Conservation (phyloP, 2,888 invertebrate genomes). For the Ryuthela nishihirai region DNA sequence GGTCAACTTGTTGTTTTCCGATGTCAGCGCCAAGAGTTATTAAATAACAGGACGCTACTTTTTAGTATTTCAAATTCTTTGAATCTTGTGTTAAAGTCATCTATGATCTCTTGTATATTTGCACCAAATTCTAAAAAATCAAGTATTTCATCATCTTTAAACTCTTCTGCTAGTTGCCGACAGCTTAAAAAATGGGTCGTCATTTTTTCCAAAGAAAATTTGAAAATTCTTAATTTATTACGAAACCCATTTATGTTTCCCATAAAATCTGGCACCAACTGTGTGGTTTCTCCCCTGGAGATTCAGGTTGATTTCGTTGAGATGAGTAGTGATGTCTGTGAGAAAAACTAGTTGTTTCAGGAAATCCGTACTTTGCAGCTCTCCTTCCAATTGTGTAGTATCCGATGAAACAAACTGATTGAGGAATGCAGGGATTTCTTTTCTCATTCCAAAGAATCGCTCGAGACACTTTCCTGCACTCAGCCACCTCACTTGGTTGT, state of each 20-base stretch:
- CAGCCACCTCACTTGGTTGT: conserved; percentile 3
- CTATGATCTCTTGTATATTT: not conserved
- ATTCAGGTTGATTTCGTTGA: not conserved
- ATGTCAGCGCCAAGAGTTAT: no score
- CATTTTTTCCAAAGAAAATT: not conserved
- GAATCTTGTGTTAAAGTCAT: not conserved
- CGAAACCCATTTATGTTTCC: conserved; percentile 4
- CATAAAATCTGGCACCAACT: conserved; percentile 7
- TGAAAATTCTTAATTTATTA: conserved; percentile 5
- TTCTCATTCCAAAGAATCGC: conserved; percentile 1
- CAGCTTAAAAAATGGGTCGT: not conserved
- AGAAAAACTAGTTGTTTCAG: not conserved
- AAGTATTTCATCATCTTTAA: not conserved
- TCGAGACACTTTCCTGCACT: conserved; percentile 5
- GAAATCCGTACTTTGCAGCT: not conserved
- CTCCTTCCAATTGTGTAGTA: conserved; percentile 1
- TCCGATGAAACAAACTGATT: not conserved
- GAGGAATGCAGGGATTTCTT: conserved; percentile 5
- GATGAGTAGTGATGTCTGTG: not conserved
- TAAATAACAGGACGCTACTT: not conserved
- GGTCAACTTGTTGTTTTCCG: no score
- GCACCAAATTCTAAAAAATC: not conserved
- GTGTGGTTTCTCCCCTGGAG: conserved; percentile 3
- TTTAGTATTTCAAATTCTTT: not conserved
- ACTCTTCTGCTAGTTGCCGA: not conserved